These are phyloP conservation scores for Euplexia lucipara DNA, from an alignment of 2,888 invertebrate genomes.

Conservation along the genomic window DNA sequence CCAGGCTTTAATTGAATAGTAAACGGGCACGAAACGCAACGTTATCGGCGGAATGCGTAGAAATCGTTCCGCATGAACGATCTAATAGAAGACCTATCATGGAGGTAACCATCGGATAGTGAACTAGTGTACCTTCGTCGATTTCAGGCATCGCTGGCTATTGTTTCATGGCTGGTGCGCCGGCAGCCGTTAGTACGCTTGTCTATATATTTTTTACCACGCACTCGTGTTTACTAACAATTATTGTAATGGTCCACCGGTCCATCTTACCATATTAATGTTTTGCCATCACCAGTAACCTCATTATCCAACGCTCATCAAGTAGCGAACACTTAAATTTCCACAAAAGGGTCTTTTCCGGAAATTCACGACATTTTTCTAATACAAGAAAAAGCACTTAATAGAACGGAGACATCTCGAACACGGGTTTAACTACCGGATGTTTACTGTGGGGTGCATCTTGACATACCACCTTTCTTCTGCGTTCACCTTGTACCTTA, in stretches of 20 bases:
- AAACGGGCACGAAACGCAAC: conserved; percentile 55
- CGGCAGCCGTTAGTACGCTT: conserved; percentile 69
- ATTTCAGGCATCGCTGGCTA: conserved; percentile 83
- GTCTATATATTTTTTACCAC: conserved; percentile 48
- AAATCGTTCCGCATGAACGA: conserved; percentile 82
- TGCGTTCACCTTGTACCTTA: conserved; percentile 48
- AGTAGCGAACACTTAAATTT: conserved; percentile 58
- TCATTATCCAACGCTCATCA: conserved; percentile 26
- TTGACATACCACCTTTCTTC: conserved; percentile 33
- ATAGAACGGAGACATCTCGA: conserved; percentile 72
- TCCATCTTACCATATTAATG: conserved; percentile 60
- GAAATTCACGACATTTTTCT: conserved; percentile 64
- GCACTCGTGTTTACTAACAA: conserved; percentile 70
- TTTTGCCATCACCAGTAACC: conserved; percentile 43
- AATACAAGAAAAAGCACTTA: conserved; percentile 81
- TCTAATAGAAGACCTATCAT: conserved; percentile 75
- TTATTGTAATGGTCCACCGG: conserved; percentile 65
- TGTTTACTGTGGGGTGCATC: conserved; percentile 72
- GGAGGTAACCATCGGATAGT: conserved; percentile 78
- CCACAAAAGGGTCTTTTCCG: conserved; percentile 45
- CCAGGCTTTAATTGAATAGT: conserved; percentile 56
- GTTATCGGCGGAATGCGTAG: conserved; percentile 79
- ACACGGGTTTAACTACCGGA: conserved; percentile 77
- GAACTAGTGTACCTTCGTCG: conserved; percentile 74
- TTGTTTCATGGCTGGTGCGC: conserved; percentile 82